phyloP scores from a whole-genome alignment of 2,113 vertebrate species.

The Calypte anna region DNA sequence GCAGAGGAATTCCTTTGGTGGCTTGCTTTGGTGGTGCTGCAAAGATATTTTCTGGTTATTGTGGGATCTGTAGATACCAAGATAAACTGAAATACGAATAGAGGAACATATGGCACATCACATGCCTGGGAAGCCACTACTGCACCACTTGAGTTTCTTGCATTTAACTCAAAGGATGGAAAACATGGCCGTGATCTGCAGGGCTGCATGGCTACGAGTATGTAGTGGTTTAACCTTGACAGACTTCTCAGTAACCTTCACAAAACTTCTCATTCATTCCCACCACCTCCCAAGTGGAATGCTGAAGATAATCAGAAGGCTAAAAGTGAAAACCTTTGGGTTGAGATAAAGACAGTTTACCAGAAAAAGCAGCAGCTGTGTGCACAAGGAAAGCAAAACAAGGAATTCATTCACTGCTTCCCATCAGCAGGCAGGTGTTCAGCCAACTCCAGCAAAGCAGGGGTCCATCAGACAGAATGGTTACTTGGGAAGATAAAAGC shows the following conservation, averaged over 20 bases:
- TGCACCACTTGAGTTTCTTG: neutral
- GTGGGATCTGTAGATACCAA: neutral
- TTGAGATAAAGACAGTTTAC: neutral
- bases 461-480: rapidly evolving
- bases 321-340: neutral
- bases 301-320: neutral
- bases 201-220: neutral
- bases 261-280: neutral
- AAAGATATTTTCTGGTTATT: neutral
- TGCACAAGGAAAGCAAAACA: neutral
- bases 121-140: neutral
- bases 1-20: neutral
- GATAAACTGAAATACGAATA: neutral
- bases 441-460: neutral
- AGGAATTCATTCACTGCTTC: neutral
- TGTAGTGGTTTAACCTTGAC: neutral
- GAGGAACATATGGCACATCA: neutral
- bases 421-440: neutral
- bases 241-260: neutral
- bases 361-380: neutral
- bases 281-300: neutral
- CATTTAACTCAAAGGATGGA: neutral
- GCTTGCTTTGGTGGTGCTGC: rapidly evolving
- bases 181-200: neutral
- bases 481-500: neutral